These are phyloP conservation scores for Oreochromis niloticus DNA, from an alignment of 2,113 vertebrate species.

Conservation along the genomic window DNA sequence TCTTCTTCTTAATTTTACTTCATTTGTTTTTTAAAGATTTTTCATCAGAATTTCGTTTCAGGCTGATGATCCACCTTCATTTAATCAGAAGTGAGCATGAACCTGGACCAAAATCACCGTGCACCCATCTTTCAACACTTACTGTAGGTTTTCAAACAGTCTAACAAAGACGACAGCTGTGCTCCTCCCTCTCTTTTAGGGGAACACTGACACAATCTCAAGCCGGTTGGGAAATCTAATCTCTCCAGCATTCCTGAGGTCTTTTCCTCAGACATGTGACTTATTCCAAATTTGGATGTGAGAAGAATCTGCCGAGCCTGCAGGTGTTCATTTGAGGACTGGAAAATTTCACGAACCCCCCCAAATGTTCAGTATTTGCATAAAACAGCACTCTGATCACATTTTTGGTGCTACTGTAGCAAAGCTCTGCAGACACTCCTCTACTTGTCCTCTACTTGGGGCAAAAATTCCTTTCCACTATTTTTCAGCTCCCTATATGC, in stretches of 20 bases:
- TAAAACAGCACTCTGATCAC: not conserved
- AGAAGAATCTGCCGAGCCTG: not conserved
- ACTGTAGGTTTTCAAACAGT: not conserved
- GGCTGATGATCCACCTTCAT: not conserved
- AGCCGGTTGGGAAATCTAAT: no score
- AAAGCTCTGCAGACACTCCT: not conserved
- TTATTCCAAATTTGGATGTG: not conserved
- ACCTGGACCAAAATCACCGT: not conserved
- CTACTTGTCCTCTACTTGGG: fast-evolving
- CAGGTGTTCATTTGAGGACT: not conserved
- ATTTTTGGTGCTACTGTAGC: not conserved
- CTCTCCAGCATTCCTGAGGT: not conserved
- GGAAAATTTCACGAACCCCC: not conserved
- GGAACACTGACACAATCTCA: not conserved
- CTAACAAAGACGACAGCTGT: fast-evolving
- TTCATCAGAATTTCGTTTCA: not conserved
- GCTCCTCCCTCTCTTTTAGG: not conserved
- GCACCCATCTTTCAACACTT: not conserved
- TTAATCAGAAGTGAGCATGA: not conserved
- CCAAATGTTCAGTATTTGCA: not conserved
- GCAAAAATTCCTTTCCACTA: not conserved
- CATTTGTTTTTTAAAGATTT: not conserved
- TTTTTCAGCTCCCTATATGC: not conserved
- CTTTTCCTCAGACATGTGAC: not conserved
- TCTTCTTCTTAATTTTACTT: not conserved